phyloP scores from a whole-genome alignment of 2,888 invertebrate species.

The Encarsia formosa region DNA sequence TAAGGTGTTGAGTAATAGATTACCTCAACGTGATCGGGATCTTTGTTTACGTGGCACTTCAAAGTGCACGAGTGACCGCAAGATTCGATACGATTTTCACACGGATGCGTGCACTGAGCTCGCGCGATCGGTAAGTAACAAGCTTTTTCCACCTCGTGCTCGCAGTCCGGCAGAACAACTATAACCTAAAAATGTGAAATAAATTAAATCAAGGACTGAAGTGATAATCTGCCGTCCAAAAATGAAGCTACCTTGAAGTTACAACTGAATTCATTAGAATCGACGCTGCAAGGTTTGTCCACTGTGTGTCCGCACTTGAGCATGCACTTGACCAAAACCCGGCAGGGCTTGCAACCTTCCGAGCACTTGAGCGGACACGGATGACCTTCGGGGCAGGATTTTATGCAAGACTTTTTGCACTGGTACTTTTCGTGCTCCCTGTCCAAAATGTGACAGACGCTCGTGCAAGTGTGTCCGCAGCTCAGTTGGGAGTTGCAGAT shows the following conservation, averaged over 20 bases:
- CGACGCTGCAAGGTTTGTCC: not conserved
- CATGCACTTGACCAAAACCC: not conserved
- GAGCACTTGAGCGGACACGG: not conserved
- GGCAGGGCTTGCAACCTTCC: not conserved
- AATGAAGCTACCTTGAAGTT: not conserved
- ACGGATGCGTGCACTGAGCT: not conserved
- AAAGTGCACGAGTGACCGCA: conserved; percentile 6
- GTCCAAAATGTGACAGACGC: not conserved
- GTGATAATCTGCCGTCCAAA: not conserved
- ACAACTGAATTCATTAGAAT: not conserved
- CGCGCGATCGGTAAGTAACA: not conserved
- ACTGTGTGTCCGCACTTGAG: not conserved
- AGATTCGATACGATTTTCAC: conserved; percentile 6
- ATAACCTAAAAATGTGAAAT: not conserved
- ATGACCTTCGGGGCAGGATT: not conserved
- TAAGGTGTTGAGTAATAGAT: not conserved
- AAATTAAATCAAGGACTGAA: not conserved
- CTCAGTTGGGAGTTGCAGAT: too few species aligned
- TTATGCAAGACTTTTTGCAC: not conserved
- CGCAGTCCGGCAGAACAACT: not conserved
- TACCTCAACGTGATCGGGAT: conserved; percentile 14
- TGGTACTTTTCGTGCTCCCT: not conserved
- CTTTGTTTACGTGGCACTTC: conserved; percentile 4
- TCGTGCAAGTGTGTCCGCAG: not conserved
- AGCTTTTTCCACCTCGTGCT: not conserved